Evolutionary conservation across 2,113 vertebrate genomes (phyloP).

Genomic region (Tychaedon coryphoeus): DNA sequence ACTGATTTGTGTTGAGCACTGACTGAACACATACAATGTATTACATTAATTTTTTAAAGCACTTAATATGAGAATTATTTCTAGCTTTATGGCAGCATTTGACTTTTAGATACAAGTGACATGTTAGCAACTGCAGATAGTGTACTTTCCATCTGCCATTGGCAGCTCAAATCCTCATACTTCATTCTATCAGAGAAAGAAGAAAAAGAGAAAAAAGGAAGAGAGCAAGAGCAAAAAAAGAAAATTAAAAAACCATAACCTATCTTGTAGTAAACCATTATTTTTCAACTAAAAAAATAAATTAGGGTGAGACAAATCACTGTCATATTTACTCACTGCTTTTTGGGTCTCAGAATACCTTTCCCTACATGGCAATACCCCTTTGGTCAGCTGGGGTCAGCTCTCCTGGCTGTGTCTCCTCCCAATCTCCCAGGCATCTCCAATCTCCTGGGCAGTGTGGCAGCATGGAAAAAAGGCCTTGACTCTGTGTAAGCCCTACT

Average conservation of each 20-base stretch:
- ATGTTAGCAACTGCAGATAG: background rate
- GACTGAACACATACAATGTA: background rate
- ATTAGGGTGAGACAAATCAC: background rate
- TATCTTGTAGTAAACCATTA: background rate
- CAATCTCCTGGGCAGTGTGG: too few species aligned
- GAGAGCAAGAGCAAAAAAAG: background rate
- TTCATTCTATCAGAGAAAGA: background rate
- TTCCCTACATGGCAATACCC: background rate
- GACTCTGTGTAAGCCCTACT: background rate
- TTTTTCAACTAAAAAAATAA: background rate
- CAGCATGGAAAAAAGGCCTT: background rate
- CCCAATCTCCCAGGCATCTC: background rate
- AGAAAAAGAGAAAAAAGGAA: background rate
- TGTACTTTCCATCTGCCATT: background rate
- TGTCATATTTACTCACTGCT: background rate
- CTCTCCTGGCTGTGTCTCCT: background rate
- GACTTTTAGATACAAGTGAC: background rate
- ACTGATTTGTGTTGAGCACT: background rate
- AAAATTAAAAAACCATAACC: fast-evolving
- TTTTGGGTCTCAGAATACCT: background rate
- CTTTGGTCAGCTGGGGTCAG: background rate
- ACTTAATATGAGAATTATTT: background rate
- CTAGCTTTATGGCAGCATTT: background rate
- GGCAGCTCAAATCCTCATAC: background rate
- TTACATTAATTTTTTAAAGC: background rate